These are phyloP conservation scores for Rhinichthys osculus DNA, from an alignment of 2,797 vertebrate genomes.

Conservation along the genomic window DNA sequence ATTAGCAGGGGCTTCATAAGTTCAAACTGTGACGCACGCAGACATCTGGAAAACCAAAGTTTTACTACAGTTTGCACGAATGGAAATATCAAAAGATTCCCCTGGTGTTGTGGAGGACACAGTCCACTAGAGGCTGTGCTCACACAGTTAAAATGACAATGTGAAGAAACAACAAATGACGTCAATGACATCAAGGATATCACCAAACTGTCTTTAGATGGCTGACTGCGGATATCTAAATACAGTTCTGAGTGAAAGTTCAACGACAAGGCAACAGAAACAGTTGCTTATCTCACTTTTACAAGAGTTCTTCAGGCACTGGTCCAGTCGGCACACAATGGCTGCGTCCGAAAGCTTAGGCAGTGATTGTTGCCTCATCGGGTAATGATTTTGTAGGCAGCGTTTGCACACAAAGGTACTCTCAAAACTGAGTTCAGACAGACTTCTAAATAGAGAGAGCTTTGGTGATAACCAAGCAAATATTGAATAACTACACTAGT, in stretches of 20 bases:
- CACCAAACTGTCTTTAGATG: not conserved
- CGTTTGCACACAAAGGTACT: not conserved
- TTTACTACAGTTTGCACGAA: not conserved
- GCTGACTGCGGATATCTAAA: not conserved
- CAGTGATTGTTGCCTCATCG: not conserved
- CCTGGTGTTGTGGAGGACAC: slow-evolving; percentile 59
- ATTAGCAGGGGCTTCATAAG: slow-evolving; percentile 29
- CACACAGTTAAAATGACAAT: slow-evolving; percentile 39
- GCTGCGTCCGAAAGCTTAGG: not conserved
- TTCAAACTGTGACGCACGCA: slow-evolving; percentile 19
- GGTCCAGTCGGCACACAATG: not conserved
- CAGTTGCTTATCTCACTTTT: slow-evolving; percentile 6
- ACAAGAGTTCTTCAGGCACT: not conserved
- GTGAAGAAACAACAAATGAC: not conserved
- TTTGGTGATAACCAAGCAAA: too few relatives aligned
- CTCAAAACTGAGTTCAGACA: too few relatives aligned
- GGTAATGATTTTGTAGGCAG: not conserved
- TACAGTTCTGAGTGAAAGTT: not conserved
- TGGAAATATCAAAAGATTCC: not conserved
- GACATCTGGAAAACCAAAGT: not conserved
- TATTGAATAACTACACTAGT: too few relatives aligned
- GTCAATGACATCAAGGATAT: not conserved
- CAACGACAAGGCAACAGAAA: not conserved
- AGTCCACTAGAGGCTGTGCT: slow-evolving; percentile 78
- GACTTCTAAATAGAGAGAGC: too few relatives aligned